These are phyloP conservation scores for Calameuta idolon DNA, from an alignment of 2,888 invertebrate species.

Conservation along the genomic window DNA sequence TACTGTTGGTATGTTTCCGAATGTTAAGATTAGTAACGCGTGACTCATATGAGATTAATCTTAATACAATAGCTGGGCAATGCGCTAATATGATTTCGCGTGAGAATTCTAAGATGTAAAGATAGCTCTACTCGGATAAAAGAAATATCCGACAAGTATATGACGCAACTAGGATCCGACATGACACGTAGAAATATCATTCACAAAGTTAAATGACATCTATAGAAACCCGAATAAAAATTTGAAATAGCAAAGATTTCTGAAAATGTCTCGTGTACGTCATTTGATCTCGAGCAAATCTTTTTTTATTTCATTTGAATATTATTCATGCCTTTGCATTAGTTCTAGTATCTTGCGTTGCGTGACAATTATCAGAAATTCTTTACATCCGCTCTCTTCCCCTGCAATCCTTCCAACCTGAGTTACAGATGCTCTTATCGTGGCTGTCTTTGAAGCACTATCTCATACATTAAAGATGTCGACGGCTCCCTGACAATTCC, in stretches of 20 bases:
- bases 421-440: not conserved
- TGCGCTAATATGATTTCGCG: not conserved
- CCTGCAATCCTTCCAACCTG: not conserved
- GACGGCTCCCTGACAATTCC: slow-evolving; percentile 53
- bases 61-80: not conserved
- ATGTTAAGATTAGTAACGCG: not conserved
- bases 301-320: too few relatives aligned
- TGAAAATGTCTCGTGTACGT: too few relatives aligned
- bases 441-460: slow-evolving; percentile 5
- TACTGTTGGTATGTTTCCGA: too few relatives aligned
- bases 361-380: slow-evolving; percentile 20
- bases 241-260: too few relatives aligned
- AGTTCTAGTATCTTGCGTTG: not conserved
- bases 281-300: too few relatives aligned
- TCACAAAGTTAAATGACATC: too few relatives aligned
- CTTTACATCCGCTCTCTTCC: not conserved
- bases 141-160: too few relatives aligned
- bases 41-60: not conserved
- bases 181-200: too few relatives aligned
- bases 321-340: too few relatives aligned
- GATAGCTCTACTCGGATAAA: not conserved
- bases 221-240: too few relatives aligned
- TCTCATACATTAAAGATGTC: slow-evolving; percentile 30
- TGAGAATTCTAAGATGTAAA: not conserved
- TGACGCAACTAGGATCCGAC: too few relatives aligned